Conservation (phyloP, 2,113 vertebrate genomes). For the Muntiacus muntjak region DNA sequence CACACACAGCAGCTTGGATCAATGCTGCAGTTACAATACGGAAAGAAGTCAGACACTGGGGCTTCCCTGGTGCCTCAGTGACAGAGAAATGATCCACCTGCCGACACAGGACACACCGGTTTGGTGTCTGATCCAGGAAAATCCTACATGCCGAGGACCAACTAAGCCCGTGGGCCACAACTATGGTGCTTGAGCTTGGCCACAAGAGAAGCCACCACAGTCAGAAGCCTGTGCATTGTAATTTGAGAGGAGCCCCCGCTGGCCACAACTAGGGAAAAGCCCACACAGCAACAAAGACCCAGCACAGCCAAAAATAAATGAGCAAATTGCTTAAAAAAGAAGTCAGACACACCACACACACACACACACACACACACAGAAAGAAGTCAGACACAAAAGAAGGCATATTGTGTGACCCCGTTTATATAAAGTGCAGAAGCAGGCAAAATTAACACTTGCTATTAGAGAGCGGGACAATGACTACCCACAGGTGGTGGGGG, state of each 20-base stretch:
- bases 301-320: neutral
- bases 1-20: too few relatives aligned
- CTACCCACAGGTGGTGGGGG: too few relatives aligned
- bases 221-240: neutral
- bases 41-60: neutral
- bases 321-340: neutral
- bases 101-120: neutral
- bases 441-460: neutral
- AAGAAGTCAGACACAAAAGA: neutral
- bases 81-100: neutral
- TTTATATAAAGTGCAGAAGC: neutral
- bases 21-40: neutral
- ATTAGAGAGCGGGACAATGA: neutral
- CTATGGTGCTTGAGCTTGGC: neutral
- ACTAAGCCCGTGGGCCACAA: neutral
- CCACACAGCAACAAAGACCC: neutral
- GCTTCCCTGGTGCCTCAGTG: neutral
- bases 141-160: neutral
- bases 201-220: neutral
- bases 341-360: neutral
- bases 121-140: neutral
- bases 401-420: neutral
- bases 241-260: neutral
- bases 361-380: neutral
- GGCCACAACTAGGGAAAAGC: neutral